Percentiles rank a stretch among this genome's conserved stretches.
Evolutionary conservation across 2,888 invertebrate genomes (phyloP).

Genomic region (Agrilus biguttatus): DNA sequence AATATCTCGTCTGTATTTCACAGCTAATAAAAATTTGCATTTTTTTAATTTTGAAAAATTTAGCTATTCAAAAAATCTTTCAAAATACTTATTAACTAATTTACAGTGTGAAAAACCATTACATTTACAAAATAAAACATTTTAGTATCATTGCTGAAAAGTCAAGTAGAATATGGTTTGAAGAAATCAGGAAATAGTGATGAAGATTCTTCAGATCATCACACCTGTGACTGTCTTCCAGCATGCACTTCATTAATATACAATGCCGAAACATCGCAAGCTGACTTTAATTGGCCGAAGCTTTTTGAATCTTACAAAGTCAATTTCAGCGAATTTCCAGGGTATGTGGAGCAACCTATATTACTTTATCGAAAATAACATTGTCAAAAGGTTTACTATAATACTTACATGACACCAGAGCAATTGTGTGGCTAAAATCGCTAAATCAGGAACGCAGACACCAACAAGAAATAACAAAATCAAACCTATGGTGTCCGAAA

Average conservation of each 20-base stretch:
- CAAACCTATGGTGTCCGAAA: too few species aligned
- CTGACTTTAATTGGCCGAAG: conserved; percentile 48
- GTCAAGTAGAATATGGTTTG: conserved; percentile 34
- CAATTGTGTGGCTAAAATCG: too few species aligned
- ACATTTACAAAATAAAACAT: conserved; percentile 2
- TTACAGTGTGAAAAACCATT: too few species aligned
- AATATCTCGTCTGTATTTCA: too few species aligned
- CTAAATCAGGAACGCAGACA: too few species aligned
- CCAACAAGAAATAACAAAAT: too few species aligned
- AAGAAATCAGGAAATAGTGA: conserved; percentile 6
- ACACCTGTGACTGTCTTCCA: conserved; percentile 42
- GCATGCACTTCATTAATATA: conserved; percentile 57
- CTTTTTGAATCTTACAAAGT: conserved; percentile 39
- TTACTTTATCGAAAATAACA: not conserved
- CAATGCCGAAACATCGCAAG: conserved; percentile 59
- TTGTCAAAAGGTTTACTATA: too few species aligned
- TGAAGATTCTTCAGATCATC: conserved; percentile 14
- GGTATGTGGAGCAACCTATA: conserved; percentile 15
- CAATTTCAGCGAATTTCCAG: conserved; percentile 27
- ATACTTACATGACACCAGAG: not conserved
- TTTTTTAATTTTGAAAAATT: too few species aligned
- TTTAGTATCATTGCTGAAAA: conserved; percentile 37
- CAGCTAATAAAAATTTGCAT: too few species aligned
- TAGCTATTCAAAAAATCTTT: too few species aligned
- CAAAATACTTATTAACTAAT: too few species aligned